Evolutionary conservation across 1,140 invertebrate genomes (phyloP), one percentile per base, ranked within the genome.

Genomic region (Batillaria attramentaria): DNA sequence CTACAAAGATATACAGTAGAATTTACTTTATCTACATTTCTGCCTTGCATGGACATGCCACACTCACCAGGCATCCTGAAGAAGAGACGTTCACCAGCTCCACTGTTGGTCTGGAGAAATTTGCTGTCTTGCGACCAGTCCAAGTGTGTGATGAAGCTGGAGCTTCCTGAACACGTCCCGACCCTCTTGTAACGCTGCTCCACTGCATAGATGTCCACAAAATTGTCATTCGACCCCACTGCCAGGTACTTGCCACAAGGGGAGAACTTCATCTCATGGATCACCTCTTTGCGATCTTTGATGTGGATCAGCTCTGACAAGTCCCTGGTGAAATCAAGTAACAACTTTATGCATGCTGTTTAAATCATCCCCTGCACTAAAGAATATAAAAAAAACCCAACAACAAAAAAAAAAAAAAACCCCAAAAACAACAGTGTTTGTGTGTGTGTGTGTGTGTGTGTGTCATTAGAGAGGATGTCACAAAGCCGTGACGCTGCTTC

Each of bases 51-150:
- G 37, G 62, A 35, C n/a, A 65, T 35, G 16, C 0, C 5, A 41
- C 35, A 80, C 80, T 79, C 79, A 91, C 90, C 81, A 78, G 90
- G 90, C 82, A 90, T 86, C 81, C 87, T 89, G 80, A 86, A 91
- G 77, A 91, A 82, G 16, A 91, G 84, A 57, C 86, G 79, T 72
- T 91, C 89, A 24, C 87, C 88, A 60, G 90, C 89, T 5, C 89
- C 90, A 85, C 87, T 90, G 80, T 91, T 91, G 57, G 89, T 90
- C 81, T 90, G 89, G 62, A 91, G 83, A 79, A 88, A 90, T 77
- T 89, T 89, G 80, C 87, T 89, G 82, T 91, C 89, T 60, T 88
- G 84, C 0, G 91, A 91, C 91, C 91, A 91, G 84, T 91, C 91
- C 37, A 91, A 70, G 81, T 91, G 90, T 16, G 90, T 91, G 76